Evolutionary conservation across 2,113 vertebrate genomes (phyloP).

Genomic region (Coptodon rendalli): DNA sequence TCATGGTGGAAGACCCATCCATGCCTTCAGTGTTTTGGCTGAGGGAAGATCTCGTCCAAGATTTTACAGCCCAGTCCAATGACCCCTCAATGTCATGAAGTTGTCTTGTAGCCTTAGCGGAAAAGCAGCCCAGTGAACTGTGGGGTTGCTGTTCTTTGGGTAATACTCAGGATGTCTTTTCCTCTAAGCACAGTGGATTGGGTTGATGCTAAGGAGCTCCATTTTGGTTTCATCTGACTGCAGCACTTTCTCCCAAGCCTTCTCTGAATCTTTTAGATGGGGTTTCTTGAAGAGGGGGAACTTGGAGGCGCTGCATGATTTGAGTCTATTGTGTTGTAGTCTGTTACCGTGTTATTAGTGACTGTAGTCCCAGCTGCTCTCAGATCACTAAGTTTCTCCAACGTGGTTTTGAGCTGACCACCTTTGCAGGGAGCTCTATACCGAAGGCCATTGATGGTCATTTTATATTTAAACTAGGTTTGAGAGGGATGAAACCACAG

Average conservation of each 20-base stretch:
- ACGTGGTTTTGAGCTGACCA: neutral
- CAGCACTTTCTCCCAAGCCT: neutral
- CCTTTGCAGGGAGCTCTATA: neutral
- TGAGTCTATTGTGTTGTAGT: neutral
- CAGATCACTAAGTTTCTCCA: neutral
- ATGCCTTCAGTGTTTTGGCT: neutral
- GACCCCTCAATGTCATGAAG: neutral
- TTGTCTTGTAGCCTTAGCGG: neutral
- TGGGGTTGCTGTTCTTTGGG: neutral
- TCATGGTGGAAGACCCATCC: neutral
- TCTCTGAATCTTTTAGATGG: neutral
- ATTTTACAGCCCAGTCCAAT: neutral
- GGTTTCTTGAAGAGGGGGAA: neutral
- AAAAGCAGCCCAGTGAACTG: neutral
- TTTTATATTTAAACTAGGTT: neutral
- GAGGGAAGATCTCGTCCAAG: neutral
- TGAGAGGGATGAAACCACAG: neutral
- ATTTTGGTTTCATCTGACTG: neutral
- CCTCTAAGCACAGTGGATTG: neutral
- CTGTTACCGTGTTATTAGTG: neutral
- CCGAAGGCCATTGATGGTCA: too few relatives aligned
- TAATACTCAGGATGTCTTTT: neutral
- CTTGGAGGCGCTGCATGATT: neutral
- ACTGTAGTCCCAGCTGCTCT: neutral
- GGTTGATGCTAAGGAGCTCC: neutral